A percentile compares a stretch with the other conserved stretches of the same genome.
phyloP scores from a whole-genome alignment of 2,888 invertebrate species.

The Tolmerus cingulatus region DNA sequence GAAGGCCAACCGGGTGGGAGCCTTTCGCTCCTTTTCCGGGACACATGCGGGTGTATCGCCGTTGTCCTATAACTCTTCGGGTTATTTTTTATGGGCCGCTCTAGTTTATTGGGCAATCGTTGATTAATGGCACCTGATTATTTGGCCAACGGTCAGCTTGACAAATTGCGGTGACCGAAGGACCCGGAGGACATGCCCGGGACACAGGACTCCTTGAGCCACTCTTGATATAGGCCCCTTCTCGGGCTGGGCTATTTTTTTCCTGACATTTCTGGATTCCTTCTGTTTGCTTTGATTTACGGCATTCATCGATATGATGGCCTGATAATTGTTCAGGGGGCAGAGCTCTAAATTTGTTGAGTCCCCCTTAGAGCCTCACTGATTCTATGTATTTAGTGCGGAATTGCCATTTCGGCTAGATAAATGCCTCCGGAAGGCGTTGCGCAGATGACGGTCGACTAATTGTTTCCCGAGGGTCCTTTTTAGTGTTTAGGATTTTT shows the following conservation, averaged over 20 bases:
- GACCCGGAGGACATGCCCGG: background rate
- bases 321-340: constrained; percentile 14
- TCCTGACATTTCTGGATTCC: background rate
- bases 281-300: constrained; percentile 32
- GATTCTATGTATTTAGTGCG: background rate
- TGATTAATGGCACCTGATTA: constrained; percentile 47
- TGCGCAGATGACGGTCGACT: background rate
- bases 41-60: background rate
- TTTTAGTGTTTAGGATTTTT: background rate
- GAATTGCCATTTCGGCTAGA: background rate
- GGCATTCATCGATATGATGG: constrained; percentile 35
- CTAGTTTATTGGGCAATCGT: constrained; percentile 45
- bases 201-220: background rate
- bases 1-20: background rate
- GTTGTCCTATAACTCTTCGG: background rate
- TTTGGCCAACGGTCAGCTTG: constrained; percentile 41
- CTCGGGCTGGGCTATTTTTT: constrained; percentile 8
- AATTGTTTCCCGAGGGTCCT: background rate
- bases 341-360: background rate
- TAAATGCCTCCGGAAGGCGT: background rate
- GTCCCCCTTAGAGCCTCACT: background rate
- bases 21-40: background rate
- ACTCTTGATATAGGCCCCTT: background rate
- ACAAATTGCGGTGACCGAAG: constrained; percentile 42
- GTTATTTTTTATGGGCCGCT: constrained; percentile 33